phyloP scores from a whole-genome alignment of 2,888 invertebrate species.

The Seira sanloemensis region DNA sequence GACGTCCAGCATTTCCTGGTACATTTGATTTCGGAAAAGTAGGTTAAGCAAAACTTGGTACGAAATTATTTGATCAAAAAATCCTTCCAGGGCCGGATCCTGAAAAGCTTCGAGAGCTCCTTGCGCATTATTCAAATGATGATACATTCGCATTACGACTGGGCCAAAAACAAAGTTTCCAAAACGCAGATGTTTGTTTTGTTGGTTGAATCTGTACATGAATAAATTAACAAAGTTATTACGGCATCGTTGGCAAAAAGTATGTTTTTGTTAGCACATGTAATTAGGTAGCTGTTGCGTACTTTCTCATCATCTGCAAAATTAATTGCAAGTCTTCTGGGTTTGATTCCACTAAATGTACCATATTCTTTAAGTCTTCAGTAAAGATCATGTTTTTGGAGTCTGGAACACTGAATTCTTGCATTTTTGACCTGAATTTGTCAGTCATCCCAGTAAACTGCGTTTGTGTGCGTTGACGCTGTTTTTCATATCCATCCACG shows the following conservation, averaged over 20 bases:
- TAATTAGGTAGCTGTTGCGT: conserved; percentile 61
- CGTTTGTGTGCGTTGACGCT: conserved; percentile 78
- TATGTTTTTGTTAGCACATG: too few relatives aligned
- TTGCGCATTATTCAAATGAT: conserved; percentile 83
- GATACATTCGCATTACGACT: conserved; percentile 87
- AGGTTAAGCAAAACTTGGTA: conserved; percentile 85
- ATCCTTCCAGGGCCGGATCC: conserved; percentile 80
- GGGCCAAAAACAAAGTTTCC: conserved; percentile 90
- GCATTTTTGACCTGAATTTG: conserved; percentile 85
- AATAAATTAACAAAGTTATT: conserved; percentile 20
- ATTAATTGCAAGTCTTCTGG: conserved; percentile 81
- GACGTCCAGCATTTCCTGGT: conserved; percentile 81
- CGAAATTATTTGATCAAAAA: conserved; percentile 84
- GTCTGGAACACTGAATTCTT: conserved; percentile 79
- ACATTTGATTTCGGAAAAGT: conserved; percentile 82
- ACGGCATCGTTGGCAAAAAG: neutral
- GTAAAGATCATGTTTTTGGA: conserved; percentile 85
- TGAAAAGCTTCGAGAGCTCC: conserved; percentile 83
- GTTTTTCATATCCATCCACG: conserved; percentile 79
- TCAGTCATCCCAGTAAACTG: conserved; percentile 82
- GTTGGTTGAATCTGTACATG: conserved; percentile 81
- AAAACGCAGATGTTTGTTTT: conserved; percentile 84
- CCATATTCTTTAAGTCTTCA: conserved; percentile 89
- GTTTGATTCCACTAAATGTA: conserved; percentile 82
- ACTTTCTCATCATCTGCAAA: conserved; percentile 84